Percentiles rank a stretch among this genome's conserved stretches.
Conservation (phyloP, 1,140 invertebrate genomes). For the Druon quercuslanigerum region DNA sequence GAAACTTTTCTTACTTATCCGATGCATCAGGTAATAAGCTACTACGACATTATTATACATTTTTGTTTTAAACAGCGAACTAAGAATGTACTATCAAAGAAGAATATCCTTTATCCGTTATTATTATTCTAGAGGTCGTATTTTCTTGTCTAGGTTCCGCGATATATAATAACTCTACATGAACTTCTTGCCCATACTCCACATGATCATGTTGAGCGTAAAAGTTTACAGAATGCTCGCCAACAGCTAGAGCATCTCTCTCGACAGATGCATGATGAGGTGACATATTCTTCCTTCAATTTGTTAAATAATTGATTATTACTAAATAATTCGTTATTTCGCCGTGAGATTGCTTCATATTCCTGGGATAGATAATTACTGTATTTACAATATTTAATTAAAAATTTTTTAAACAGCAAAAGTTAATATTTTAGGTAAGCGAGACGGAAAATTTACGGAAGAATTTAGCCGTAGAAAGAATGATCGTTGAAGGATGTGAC, state of each 20-base stretch:
- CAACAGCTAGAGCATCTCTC: conserved; percentile 93
- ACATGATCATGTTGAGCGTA: conserved; percentile 95
- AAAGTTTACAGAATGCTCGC: conserved; percentile 91
- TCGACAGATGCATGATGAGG: conserved; percentile 89
- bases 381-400: background rate
- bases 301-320: background rate
- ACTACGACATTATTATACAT: background rate
- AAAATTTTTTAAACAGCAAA: background rate
- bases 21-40: conserved; percentile 90
- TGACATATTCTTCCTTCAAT: conserved; percentile 59
- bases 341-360: too few species aligned
- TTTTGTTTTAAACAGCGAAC: background rate
- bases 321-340: too few species aligned
- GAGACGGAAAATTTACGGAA: conserved; percentile 96
- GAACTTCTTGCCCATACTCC: conserved; percentile 94
- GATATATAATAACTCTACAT: conserved; percentile 94
- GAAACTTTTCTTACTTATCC: conserved; percentile 96
- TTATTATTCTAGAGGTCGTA: conserved; percentile 5
- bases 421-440: conserved; percentile 81
- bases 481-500: conserved; percentile 97
- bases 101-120: too few species aligned
- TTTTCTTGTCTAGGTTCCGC: conserved; percentile 83
- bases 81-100: too few species aligned
- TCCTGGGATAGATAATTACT: background rate
- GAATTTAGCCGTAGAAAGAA: conserved; percentile 94